Evolutionary conservation across 2,113 vertebrate genomes (phyloP).

Genomic region (Crotophaga sulcirostris): DNA sequence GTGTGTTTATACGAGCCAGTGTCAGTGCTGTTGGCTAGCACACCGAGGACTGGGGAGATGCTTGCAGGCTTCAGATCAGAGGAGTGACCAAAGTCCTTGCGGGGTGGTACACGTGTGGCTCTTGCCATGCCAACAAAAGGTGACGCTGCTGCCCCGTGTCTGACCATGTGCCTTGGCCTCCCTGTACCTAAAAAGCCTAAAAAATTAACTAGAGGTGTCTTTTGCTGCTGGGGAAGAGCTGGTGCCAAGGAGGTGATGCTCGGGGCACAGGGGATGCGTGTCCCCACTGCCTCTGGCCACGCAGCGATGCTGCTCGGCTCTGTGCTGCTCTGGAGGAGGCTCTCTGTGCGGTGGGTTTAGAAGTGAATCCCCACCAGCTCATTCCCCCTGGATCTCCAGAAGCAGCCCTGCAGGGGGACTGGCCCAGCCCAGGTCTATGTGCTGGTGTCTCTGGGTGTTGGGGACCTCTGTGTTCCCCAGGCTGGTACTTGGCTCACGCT

Average conservation of each 20-base stretch:
- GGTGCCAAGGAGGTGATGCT: background rate
- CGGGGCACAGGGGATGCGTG: rapidly evolving
- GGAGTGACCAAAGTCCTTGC: background rate
- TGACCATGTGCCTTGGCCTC: background rate
- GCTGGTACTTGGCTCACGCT: background rate
- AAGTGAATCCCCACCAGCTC: background rate
- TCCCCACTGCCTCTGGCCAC: background rate
- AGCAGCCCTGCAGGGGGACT: background rate
- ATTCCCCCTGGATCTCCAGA: background rate
- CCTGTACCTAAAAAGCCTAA: background rate
- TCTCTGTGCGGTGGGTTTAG: background rate
- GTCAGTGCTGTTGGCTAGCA: background rate
- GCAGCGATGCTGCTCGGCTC: background rate
- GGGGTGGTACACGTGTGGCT: background rate
- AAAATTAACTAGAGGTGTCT: background rate
- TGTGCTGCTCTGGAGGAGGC: background rate
- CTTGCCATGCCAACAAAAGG: background rate
- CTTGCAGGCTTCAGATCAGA: background rate
- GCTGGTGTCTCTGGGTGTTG: rapidly evolving
- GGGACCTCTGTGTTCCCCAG: background rate
- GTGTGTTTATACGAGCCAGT: background rate
- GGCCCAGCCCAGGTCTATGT: background rate
- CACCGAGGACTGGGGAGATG: background rate
- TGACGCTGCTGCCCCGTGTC: background rate
- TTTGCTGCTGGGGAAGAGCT: background rate